Evolutionary conservation across 1,140 invertebrate genomes (phyloP).

Genomic region (Drosophila oshimai): DNA sequence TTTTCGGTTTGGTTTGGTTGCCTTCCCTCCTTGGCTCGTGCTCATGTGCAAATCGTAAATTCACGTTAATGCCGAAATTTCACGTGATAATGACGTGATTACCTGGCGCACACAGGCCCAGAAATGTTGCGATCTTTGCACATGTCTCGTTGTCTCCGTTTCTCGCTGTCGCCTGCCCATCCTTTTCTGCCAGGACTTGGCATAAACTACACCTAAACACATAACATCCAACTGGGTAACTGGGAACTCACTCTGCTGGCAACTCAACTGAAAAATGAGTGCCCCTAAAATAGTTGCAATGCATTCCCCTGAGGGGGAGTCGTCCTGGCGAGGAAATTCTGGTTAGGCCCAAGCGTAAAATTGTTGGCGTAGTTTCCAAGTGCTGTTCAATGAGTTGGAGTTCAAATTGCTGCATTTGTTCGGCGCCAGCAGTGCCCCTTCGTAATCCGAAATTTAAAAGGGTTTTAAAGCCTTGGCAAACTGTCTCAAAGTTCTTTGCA

Average conservation of each 20-base stretch:
- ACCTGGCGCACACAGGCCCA: constrained; percentile 53
- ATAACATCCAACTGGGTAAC: constrained; percentile 8
- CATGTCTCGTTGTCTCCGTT: constrained; percentile 13
- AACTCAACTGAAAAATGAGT: constrained; percentile 48
- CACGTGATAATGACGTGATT: constrained; percentile 82
- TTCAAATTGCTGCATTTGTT: constrained; percentile 33
- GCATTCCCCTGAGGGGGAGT: constrained; percentile 36
- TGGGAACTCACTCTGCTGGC: background rate
- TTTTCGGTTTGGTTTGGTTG: constrained; percentile 7
- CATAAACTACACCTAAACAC: constrained; percentile 44
- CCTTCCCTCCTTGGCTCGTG: constrained; percentile 44
- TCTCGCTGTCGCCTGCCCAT: constrained; percentile 11
- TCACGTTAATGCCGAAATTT: constrained; percentile 81
- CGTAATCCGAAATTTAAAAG: background rate
- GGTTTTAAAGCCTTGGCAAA: constrained; percentile 8
- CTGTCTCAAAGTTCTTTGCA: constrained; percentile 29
- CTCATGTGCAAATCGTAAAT: constrained; percentile 81
- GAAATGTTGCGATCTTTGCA: constrained; percentile 56
- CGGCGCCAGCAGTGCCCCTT: background rate
- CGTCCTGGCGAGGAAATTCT: constrained; percentile 28
- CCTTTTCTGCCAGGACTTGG: constrained; percentile 20
- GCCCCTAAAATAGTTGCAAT: constrained; percentile 49
- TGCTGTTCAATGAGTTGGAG: constrained; percentile 49
- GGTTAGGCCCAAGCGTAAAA: constrained; percentile 40
- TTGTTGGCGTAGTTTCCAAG: constrained; percentile 35